Conservation (phyloP, 2,113 vertebrate species). For the Pygoscelis adeliae region DNA sequence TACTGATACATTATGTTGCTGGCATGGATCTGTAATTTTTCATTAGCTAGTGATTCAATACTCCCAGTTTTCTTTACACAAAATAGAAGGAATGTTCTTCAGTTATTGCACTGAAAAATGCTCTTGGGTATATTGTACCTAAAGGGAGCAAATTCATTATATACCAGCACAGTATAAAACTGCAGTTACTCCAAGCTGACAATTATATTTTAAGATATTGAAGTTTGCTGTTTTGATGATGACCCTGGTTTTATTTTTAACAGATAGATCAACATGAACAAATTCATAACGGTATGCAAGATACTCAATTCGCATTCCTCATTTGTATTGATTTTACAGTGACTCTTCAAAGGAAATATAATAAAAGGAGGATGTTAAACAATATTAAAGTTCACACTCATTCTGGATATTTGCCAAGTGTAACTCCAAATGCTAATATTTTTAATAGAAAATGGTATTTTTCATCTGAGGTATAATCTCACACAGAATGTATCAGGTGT, state of each 20-base stretch:
- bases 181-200: background rate
- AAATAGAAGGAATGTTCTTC: constrained; percentile 11
- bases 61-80: background rate
- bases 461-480: background rate
- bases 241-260: background rate
- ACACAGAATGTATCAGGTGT: background rate
- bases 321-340: background rate
- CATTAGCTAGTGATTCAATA: constrained; percentile 28
- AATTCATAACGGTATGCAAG: background rate
- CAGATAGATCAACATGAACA: background rate
- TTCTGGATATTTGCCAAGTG: background rate
- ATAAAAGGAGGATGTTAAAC: background rate
- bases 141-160: constrained; percentile 7
- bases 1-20: background rate
- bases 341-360: background rate
- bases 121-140: background rate
- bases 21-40: constrained; percentile 22
- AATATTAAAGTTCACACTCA: background rate
- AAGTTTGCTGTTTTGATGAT: background rate
- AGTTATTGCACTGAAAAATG: constrained; percentile 23
- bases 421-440: background rate
- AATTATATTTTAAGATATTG: background rate
- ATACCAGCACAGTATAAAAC: background rate
- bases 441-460: background rate
- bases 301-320: background rate